Evolutionary conservation across 2,888 invertebrate species (phyloP).

Genomic region (Shargacucullia verbasci): DNA sequence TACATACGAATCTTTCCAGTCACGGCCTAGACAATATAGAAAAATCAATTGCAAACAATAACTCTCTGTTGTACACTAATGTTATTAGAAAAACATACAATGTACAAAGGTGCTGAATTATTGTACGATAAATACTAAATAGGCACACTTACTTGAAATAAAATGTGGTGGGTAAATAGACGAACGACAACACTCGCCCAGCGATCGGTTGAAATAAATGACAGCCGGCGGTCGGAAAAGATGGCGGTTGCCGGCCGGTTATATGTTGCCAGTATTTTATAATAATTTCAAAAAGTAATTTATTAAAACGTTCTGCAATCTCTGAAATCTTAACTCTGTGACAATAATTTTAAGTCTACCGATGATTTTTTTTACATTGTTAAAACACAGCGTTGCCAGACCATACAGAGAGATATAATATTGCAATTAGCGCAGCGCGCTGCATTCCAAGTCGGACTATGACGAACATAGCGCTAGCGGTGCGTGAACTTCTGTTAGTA

Average conservation of each 20-base stretch:
- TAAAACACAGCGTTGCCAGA: too few relatives aligned
- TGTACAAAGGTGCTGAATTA: neutral
- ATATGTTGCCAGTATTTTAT: constrained; percentile 27
- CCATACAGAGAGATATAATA: too few relatives aligned
- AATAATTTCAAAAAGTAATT: neutral
- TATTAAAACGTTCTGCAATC: too few relatives aligned
- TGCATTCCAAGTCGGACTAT: neutral
- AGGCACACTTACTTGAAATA: constrained; percentile 49
- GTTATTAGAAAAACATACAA: neutral
- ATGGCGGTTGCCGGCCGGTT: constrained; percentile 21
- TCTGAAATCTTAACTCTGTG: too few relatives aligned
- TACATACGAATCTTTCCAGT: constrained; percentile 27
- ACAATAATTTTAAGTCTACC: too few relatives aligned
- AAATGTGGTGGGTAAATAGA: constrained; percentile 18
- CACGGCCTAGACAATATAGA: constrained; percentile 9
- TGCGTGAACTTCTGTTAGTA: neutral
- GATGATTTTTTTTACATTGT: too few relatives aligned
- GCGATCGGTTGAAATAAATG: constrained; percentile 24
- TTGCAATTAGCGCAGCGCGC: too few relatives aligned
- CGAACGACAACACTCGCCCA: constrained; percentile 25
- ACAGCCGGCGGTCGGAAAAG: constrained; percentile 37
- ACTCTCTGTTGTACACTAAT: neutral
- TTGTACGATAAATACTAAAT: constrained; percentile 3
- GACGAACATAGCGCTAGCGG: too few relatives aligned
- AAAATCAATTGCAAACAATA: constrained; percentile 1